Percentiles rank a stretch among this genome's conserved stretches.
Conservation (phyloP, 2,113 vertebrate species). For the Emydura subglobosa region DNA sequence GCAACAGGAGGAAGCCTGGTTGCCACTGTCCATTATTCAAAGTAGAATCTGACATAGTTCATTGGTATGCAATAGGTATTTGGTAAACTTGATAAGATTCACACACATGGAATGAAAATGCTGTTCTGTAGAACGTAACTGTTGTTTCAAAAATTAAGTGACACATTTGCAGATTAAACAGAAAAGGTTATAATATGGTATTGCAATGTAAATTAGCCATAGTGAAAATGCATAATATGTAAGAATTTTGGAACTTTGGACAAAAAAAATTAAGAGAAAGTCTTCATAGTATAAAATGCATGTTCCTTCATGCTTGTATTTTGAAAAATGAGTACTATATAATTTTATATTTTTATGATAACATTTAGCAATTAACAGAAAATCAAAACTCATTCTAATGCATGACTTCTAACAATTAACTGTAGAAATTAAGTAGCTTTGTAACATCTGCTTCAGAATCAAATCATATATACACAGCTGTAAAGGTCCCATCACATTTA, state of each 20-base stretch:
- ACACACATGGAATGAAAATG: conserved; percentile 73
- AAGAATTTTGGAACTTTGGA: conserved; percentile 70
- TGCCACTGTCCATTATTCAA: conserved; percentile 21
- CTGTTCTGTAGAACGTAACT: conserved; percentile 63
- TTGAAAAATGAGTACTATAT: conserved; percentile 69
- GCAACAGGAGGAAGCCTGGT: conserved; percentile 24
- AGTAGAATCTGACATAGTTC: conserved; percentile 23
- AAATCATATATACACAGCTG: conserved; percentile 69
- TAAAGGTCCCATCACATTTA: conserved; percentile 77
- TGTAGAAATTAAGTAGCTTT: conserved; percentile 74
- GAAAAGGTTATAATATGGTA: conserved; percentile 57
- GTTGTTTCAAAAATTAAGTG: conserved; percentile 66
- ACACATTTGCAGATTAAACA: conserved; percentile 70
- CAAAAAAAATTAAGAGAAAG: conserved; percentile 66
- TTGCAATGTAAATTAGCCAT: conserved; percentile 63
- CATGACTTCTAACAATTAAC: conserved; percentile 74
- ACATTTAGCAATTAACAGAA: conserved; percentile 66
- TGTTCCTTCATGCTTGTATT: conserved; percentile 79
- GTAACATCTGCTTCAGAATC: conserved; percentile 71
- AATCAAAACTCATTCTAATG: conserved; percentile 75
- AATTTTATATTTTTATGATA: conserved; percentile 49
- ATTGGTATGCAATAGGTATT: conserved; percentile 54
- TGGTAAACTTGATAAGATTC: conserved; percentile 60
- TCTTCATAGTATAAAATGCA: conserved; percentile 76
- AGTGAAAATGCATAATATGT: conserved; percentile 62